Evolutionary conservation across 2,888 invertebrate genomes (phyloP).

Genomic region (Caenorhabditis macrosperma): DNA sequence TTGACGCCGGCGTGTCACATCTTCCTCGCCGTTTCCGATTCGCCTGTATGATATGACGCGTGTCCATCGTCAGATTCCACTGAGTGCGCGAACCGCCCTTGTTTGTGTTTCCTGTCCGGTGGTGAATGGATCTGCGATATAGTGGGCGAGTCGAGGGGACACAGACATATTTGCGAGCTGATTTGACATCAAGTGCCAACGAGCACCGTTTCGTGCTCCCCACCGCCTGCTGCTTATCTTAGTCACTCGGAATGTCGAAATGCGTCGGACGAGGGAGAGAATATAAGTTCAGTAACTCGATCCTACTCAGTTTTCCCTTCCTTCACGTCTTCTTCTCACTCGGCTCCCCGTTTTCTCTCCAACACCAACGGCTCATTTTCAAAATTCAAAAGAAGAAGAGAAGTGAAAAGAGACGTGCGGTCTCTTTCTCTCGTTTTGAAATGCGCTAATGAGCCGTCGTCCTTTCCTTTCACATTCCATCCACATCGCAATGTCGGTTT

Average conservation of each 20-base stretch:
- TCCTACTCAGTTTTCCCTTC: slow-evolving; percentile 20
- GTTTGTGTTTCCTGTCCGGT: slow-evolving; percentile 38
- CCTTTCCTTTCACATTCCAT: slow-evolving; percentile 1
- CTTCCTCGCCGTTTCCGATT: slow-evolving; percentile 20
- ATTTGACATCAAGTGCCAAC: slow-evolving; percentile 58
- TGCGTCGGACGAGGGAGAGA: slow-evolving; percentile 7
- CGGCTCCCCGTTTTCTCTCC: slow-evolving; percentile 7
- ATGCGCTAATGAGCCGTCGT: slow-evolving; percentile 54
- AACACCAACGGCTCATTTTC: slow-evolving; percentile 10
- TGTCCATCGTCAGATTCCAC: slow-evolving; percentile 35
- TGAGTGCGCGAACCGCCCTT: slow-evolving; percentile 35
- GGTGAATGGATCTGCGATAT: slow-evolving; percentile 28
- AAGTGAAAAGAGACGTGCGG: slow-evolving; percentile 16
- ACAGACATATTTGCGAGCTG: slow-evolving; percentile 41
- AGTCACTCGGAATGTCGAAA: slow-evolving; percentile 26
- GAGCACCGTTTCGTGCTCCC: slow-evolving; percentile 37
- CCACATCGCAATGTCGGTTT: background rate
- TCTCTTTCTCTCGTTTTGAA: slow-evolving; percentile 24
- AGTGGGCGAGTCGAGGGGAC: slow-evolving; percentile 17
- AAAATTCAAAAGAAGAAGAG: slow-evolving; percentile 43
- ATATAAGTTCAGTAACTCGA: slow-evolving; percentile 53
- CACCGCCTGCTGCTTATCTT: slow-evolving; percentile 3
- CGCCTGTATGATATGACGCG: slow-evolving; percentile 48
- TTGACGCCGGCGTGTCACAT: slow-evolving; percentile 20
- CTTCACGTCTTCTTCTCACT: slow-evolving; percentile 13